Percentiles rank a stretch among this genome's conserved stretches.
Conservation (phyloP, 2,888 invertebrate species). For the Drosophila conformis region DNA sequence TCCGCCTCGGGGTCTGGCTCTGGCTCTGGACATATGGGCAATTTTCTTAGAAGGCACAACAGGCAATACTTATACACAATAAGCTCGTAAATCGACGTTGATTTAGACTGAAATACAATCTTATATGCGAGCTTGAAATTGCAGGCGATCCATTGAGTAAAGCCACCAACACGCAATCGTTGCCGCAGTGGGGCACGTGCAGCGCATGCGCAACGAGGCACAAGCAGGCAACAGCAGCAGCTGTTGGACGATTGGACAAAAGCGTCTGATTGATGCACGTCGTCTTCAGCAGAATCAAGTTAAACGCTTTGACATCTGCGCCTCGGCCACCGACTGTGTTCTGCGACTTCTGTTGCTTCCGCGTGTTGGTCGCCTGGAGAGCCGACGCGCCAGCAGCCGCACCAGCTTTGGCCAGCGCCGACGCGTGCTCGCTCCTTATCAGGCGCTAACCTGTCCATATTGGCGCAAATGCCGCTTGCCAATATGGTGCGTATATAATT, state of each 20-base stretch:
- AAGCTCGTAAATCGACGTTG: slow-evolving; percentile 78
- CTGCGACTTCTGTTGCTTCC: slow-evolving; percentile 63
- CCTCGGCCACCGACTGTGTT: slow-evolving; percentile 58
- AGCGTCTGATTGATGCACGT: slow-evolving; percentile 75
- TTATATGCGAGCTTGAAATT: slow-evolving; percentile 47
- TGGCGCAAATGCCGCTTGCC: slow-evolving; percentile 64
- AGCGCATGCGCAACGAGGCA: slow-evolving; percentile 64
- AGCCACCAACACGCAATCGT: slow-evolving; percentile 59
- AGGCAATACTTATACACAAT: slow-evolving; percentile 43
- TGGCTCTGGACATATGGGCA: slow-evolving; percentile 18
- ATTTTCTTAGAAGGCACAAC: slow-evolving; percentile 65
- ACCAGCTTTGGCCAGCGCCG: slow-evolving; percentile 12
- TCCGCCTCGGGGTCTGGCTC: slow-evolving; percentile 20
- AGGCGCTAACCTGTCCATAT: slow-evolving; percentile 80
- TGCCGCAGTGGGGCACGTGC: slow-evolving; percentile 64
- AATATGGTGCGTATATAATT: slow-evolving; percentile 65
- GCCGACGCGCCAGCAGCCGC: slow-evolving; percentile 35
- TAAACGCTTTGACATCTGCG: slow-evolving; percentile 64
- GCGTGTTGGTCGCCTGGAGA: slow-evolving; percentile 71
- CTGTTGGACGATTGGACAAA: slow-evolving; percentile 30
- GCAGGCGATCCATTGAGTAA: slow-evolving; percentile 70
- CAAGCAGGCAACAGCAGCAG: slow-evolving; percentile 2
- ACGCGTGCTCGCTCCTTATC: slow-evolving; percentile 78
- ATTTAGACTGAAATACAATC: slow-evolving; percentile 76
- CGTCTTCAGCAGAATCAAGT: slow-evolving; percentile 66